Conservation (phyloP, 2,113 vertebrate genomes). For the Alces alces region DNA sequence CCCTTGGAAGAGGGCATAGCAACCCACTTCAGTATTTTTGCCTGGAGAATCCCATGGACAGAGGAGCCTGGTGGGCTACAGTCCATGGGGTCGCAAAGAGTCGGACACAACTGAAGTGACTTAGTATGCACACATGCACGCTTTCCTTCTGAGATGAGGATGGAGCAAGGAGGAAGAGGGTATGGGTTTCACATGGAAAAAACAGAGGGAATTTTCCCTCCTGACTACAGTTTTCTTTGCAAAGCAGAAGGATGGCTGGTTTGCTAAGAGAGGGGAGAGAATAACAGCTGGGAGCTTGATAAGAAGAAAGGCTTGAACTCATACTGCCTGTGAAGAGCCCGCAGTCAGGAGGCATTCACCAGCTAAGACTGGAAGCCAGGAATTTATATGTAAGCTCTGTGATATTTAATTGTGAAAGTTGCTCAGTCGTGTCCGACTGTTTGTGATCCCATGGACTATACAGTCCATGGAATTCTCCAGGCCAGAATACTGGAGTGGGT, state of each 20-base stretch:
- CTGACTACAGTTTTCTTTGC: not conserved
- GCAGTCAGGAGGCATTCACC: not conserved
- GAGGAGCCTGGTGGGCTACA: not conserved
- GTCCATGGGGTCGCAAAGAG: not conserved
- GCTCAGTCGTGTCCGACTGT: not conserved
- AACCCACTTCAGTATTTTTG: not conserved
- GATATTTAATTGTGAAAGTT: not conserved
- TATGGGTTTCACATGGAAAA: not conserved
- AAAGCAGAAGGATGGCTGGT: not conserved
- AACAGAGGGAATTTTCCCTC: not conserved
- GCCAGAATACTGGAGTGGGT: not conserved
- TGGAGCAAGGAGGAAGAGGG: not conserved
- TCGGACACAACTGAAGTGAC: not conserved
- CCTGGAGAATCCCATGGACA: not conserved
- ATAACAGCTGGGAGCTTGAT: not conserved
- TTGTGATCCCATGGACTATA: not conserved
- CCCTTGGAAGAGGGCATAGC: not conserved
- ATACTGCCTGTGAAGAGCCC: fast-evolving
- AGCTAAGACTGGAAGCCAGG: not conserved
- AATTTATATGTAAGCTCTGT: not conserved
- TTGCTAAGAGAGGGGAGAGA: not conserved
- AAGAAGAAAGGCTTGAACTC: not conserved
- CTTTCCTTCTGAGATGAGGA: not conserved
- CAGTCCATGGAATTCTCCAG: not conserved
- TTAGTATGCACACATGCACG: not conserved